Conservation (phyloP, 2,113 vertebrate species). For the Pluvianellus socialis region DNA sequence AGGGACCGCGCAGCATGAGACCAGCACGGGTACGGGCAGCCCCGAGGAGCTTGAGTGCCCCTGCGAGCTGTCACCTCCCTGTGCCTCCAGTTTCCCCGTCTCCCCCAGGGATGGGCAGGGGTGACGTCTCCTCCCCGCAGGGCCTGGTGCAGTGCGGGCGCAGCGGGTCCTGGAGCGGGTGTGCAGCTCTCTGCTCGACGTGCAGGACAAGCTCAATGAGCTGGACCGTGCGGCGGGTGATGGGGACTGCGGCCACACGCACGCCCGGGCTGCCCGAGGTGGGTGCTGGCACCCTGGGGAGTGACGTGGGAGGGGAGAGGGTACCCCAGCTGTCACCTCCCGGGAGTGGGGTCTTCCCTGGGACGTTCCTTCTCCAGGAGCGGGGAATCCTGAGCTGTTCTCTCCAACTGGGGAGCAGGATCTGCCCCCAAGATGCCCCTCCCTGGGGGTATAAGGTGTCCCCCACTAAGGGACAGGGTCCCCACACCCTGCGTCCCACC, state of each 20-base stretch:
- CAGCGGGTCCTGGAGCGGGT: conserved; percentile 72
- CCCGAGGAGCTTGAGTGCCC: fast-evolving
- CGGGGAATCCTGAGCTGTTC: not conserved
- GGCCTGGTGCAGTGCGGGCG: conserved; percentile 11
- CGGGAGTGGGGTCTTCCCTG: fast-evolving
- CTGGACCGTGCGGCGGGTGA: conserved; percentile 89
- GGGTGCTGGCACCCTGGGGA: not conserved
- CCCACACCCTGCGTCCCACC: not conserved
- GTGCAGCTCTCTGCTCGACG: conserved; percentile 76
- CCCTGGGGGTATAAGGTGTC: not conserved
- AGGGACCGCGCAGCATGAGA: not conserved
- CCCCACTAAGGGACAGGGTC: no score
- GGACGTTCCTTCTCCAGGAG: not conserved
- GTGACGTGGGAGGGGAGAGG: not conserved
- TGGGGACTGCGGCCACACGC: conserved; percentile 93
- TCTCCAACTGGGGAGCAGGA: not conserved
- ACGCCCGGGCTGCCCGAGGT: conserved; percentile 86
- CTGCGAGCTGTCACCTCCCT: fast-evolving
- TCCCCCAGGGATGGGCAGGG: fast-evolving
- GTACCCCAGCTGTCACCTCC: not conserved
- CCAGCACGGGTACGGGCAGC: conserved; percentile 42
- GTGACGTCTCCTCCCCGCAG: conserved; percentile 40
- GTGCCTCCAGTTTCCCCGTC: not conserved
- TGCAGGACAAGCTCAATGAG: conserved; percentile 85
- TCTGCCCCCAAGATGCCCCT: not conserved